Evolutionary conservation across 1,140 invertebrate genomes (phyloP).

Genomic region (Bombus confusus): DNA sequence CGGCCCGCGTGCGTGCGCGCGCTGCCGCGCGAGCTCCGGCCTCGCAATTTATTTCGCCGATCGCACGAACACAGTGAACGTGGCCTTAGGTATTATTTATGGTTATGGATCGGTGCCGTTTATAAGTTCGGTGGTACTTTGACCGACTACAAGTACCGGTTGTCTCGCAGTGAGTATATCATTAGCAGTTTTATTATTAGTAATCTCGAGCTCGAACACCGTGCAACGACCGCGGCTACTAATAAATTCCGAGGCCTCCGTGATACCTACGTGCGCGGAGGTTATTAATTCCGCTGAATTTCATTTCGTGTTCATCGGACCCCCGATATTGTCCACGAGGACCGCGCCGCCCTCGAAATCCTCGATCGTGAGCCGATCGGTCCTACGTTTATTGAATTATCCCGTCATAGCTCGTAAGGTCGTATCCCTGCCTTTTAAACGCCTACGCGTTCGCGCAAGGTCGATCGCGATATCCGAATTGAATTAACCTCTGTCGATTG

Average conservation of each 20-base stretch:
- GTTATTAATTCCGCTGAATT: conserved; percentile 59
- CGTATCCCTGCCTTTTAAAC: neutral
- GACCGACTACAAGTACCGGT: conserved; percentile 65
- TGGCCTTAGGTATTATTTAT: conserved; percentile 62
- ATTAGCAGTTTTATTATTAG: conserved; percentile 68
- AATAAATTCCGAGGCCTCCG: conserved; percentile 33
- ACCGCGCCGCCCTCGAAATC: neutral
- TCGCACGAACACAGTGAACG: conserved; percentile 46
- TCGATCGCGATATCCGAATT: conserved; percentile 35
- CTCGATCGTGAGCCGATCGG: neutral
- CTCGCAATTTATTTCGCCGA: conserved; percentile 63
- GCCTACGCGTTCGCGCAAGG: conserved; percentile 12
- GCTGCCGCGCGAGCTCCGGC: neutral
- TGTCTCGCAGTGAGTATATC: conserved; percentile 66
- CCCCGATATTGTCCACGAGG: neutral
- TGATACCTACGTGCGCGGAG: neutral
- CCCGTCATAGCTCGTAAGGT: neutral
- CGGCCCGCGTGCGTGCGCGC: neutral
- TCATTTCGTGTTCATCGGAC: conserved; percentile 17
- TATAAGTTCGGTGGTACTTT: conserved; percentile 65
- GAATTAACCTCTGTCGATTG: conserved; percentile 42
- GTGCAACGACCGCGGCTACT: conserved; percentile 26
- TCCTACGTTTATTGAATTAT: conserved; percentile 35
- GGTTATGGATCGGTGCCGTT: conserved; percentile 61
- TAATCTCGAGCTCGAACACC: conserved; percentile 41